Base-by-base conservation (phyloP, 2,888 invertebrate species). In the Drosophila rellima region DNA sequence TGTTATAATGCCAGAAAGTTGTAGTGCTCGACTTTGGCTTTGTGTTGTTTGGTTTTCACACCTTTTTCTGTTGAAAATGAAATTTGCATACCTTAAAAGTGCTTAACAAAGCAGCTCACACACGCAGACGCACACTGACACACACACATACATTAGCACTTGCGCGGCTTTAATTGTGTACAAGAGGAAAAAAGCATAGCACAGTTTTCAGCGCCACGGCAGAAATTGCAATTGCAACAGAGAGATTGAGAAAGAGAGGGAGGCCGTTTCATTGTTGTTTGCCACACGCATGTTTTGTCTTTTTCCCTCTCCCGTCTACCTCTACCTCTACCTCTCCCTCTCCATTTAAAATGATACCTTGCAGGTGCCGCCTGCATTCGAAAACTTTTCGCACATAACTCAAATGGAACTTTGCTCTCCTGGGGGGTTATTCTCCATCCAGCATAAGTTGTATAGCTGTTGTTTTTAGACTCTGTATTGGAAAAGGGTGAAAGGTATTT, bases 41-140 rank as follows among this genome's bases (percentile, higher is more conserved):
- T 60, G 54, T 59, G 40, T 72, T 74, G 50, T 56, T 60, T 70
- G 48, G 52, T 66, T 80, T 80, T 80, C 77, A 70, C 85, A 73
- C 82, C 75, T 67, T 55, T 55, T 47, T 47, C 26, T 29, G 37
- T 60, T 74, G 31, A 44, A 68, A 72, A 86, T 78, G 64, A 67
- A 86, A 82, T 87, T 87, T 81, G 66, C 72, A 86, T 74, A 63
- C 72, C 72, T 56, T 71, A 69, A 70, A 75, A 86, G 81, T 78
- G 84, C 83, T 71, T 68, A 72, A 57, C 54, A 61, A 37, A 35
- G 17, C 59, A 66, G 63, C 51, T 35, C 64, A 60, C 57, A 60
- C 55, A 44, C 62, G 54, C 64, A 51, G n/a, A 40, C 59, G 45
- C 64, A 39, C 39, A 33, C n/a, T 33, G 13, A 63, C 33, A 57